Base-by-base conservation (phyloP, 2,888 invertebrate genomes). In the Diplazon laetatorius region DNA sequence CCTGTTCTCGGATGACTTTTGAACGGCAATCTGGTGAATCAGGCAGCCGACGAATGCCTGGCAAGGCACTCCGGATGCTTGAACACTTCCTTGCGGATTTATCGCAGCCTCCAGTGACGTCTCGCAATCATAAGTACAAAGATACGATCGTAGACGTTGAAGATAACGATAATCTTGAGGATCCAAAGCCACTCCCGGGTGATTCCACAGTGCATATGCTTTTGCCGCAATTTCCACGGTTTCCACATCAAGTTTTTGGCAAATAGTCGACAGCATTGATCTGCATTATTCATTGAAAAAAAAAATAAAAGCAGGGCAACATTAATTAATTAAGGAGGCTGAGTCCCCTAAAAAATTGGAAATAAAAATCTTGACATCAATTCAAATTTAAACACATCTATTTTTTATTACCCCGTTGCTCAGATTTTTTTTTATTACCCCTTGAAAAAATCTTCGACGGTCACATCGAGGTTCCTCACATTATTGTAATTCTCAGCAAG, bases 11-110 rank as follows among this genome's bases (percentile, higher is more conserved):
- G 78, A 44, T 10, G 73, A 39, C 4, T 39, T 22, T n/a, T 76
- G 80, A 5, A 60, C 79, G 3, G 83, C 79, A 72, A 89, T 85
- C 70, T 86, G 82, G n/a, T 79, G 80, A 1, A 89, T 80, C 2
- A 89, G 69, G 48, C 80, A 83, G 42, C 86, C 89, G 25, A 87
- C 44, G 35, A 89, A 89, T n/a, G 86, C 84, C 42, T 89, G 89
- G 66, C 89, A 89, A 2, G 88, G 83, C 2, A 87, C 83, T 35
- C 80, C 83, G 0, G 87, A 81, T 0, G 87, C 86, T 76, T 86
- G 87, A 39, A 89, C 63, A 68, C 86, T 84, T 42, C 82, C 86
- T 5, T 82, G 77, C 0, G 76, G 63, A 9, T 85, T 84, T 3
- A 88, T 82, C 8, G 83, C 78, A 0, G 84, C 82, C n/a, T 69